Base-by-base conservation (phyloP, 2,113 vertebrate species). In the Limnothrissa miodon region DNA sequence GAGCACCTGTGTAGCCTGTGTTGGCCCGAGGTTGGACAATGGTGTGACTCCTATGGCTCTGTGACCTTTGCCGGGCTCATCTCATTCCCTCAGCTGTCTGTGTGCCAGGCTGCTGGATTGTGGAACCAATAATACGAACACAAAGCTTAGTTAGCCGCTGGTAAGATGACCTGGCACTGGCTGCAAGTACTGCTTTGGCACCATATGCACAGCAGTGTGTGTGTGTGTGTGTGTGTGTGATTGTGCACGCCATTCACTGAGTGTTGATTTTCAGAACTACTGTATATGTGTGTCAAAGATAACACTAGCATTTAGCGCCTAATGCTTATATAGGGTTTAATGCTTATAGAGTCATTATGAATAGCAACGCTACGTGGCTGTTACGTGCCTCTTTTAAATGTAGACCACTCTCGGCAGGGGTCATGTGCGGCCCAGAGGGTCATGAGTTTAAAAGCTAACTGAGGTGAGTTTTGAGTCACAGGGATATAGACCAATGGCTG, bases 61-160 rank as follows among this genome's bases (percentile, higher is more conserved):
- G 51, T 53, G 51, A 62, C 56, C 56, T 62, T n/a, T 62, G 56
- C 8, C n/a, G n/a, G 56, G 56, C 56, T 62, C 56, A 62, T 62
- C 56, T 10, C n/a, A 2, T 25, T 29, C n/a, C 10, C n/a, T 62
- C 8, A 10, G n/a, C 56, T 62, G 56, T n/a, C 56, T 62, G n/a
- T 5, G 21, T 1, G 5, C 9, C n/a, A 62, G 56, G 4, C 56
- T 25, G 5, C 9, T 62, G 56, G 56, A 53, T 53, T 53, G 51
- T 23, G 21, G 19, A 1, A 29, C n/a, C n/a, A 29, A n/a, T n/a
- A 10, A n/a, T 29, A 25, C 11, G 56, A 25, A 62, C 56, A 62
- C 56, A 62, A 29, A 62, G 56, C 56, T 62, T 29, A 62, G 56
- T 29, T 62, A 62, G 56, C 56, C 25, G 56, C 10, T 56, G 19